Evolutionary conservation across 1,140 invertebrate genomes (phyloP), one percentile per base, ranked within the genome.

Genomic region (Lysiphlebus fabarum): DNA sequence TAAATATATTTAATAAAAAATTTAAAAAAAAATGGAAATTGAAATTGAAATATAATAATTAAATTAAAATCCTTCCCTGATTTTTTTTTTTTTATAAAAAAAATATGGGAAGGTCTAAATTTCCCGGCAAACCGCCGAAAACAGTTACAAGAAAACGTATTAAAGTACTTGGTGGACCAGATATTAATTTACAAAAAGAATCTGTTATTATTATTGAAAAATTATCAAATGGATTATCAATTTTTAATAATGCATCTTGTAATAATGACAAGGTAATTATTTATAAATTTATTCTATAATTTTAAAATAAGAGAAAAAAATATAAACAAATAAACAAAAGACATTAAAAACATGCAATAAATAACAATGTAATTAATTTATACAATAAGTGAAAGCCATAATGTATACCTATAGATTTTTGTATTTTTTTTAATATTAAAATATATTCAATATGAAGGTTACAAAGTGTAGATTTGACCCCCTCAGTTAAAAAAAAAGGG

Each of bases 121-220:
- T 90, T 84, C 89, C 89, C 73, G 89, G 89, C 66, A 90, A 90
- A 84, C 89, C 89, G 76, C 85, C 88, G 65, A 91, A 90, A 83
- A 87, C 87, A 81, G 86, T 88, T 73, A 89, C 89, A 80, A 87
- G 87, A 82, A 90, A 88, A 76, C 84, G 88, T 79, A 85, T 90
- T 74, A 89, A 87, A 82, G 87, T 89, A 75, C 82, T 89, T 72
- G 81, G 83, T 67, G 77, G 82, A 65, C 81, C 81, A 64, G 77
- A 82, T 67, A 75, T 80, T 66, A 67, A 71, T 66, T 76, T 79
- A 71, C 76, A 68, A 12, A n/a, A n/a, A 66, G 79, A 81, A 72
- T 74, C 77, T 69, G 74, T 75, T 72, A 80, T 75, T 75, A 76
- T 76, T 65, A 78, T 76, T 71, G 78, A 83, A 71, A 80, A 81